Conservation (phyloP, 2,888 invertebrate species). For the Leucoma salicis region DNA sequence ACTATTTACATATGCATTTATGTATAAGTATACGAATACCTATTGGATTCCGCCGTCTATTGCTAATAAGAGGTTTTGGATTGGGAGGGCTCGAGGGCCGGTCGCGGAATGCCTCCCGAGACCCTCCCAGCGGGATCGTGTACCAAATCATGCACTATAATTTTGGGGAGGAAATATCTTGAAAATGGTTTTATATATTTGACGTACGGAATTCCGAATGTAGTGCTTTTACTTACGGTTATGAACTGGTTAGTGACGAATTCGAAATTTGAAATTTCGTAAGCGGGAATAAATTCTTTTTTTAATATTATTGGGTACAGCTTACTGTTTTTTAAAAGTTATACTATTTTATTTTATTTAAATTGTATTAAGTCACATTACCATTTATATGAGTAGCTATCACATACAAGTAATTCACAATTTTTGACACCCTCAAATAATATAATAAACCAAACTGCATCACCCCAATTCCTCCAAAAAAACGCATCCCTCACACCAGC, state of each 20-base stretch:
- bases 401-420: too few relatives aligned
- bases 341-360: background rate
- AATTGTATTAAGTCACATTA: background rate
- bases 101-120: conserved; percentile 38
- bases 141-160: conserved; percentile 34
- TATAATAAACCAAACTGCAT: conserved; percentile 22
- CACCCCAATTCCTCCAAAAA: conserved; percentile 25
- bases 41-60: conserved; percentile 39
- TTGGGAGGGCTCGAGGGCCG: conserved; percentile 37
- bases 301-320: background rate
- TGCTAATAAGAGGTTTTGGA: conserved; percentile 44
- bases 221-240: too few relatives aligned
- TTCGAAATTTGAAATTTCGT: conserved; percentile 4
- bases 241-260: background rate
- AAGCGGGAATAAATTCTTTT: too few relatives aligned
- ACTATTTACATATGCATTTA: background rate
- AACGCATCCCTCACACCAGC: conserved; percentile 48
- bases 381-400: too few relatives aligned
- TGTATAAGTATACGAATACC: background rate
- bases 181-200: conserved; percentile 23
- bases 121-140: conserved; percentile 32
- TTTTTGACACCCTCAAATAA: conserved; percentile 7
- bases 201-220: conserved; percentile 17
- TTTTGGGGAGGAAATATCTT: conserved; percentile 27
- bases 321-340: background rate